Conservation (phyloP, 2,113 vertebrate genomes). For the Regulus satrapa region DNA sequence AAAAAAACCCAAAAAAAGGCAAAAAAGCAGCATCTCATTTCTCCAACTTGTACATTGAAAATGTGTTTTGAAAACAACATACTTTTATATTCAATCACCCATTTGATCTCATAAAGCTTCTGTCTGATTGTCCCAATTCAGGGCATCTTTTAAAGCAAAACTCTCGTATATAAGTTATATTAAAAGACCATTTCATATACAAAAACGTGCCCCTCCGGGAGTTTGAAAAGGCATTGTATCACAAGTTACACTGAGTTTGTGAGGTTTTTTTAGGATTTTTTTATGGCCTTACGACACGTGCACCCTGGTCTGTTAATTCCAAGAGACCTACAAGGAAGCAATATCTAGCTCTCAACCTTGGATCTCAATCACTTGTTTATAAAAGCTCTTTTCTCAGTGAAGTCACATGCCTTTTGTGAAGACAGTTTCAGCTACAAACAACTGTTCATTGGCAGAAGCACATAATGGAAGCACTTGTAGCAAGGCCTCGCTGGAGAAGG, state of each 20-base stretch:
- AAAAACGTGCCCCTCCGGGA: background rate
- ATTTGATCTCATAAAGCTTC: background rate
- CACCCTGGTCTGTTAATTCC: background rate
- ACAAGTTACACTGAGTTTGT: background rate
- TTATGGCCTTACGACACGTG: background rate
- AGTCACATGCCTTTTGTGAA: background rate
- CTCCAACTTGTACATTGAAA: background rate
- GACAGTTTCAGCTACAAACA: background rate
- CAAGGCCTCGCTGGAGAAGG: background rate
- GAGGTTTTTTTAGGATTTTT: background rate
- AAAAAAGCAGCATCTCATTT: background rate
- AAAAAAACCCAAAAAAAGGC: background rate
- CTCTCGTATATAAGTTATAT: background rate
- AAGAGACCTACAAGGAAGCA: background rate
- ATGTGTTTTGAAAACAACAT: background rate
- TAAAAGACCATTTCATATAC: background rate
- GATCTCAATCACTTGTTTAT: background rate
- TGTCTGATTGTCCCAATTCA: background rate
- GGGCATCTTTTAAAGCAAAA: background rate
- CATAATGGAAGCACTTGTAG: background rate
- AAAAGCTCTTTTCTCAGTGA: background rate
- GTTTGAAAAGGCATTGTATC: background rate
- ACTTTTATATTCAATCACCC: background rate
- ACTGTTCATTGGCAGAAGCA: background rate
- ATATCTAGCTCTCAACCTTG: accelerated